Base-by-base conservation (phyloP, 2,113 vertebrate species). In the Oncorhynchus nerka region DNA sequence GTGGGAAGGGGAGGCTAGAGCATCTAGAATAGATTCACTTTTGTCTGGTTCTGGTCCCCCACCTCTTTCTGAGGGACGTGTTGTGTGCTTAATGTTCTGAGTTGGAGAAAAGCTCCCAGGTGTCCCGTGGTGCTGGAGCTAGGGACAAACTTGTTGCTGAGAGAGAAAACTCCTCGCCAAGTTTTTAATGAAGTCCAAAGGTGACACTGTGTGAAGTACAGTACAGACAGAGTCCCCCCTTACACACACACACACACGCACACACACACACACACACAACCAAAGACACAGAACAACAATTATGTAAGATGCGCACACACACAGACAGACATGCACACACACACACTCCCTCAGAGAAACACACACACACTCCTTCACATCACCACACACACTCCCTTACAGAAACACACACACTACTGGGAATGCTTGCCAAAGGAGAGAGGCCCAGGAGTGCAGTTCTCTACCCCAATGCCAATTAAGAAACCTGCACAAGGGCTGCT, bases 111-210 rank as follows among this genome's bases (percentile, higher is more conserved):
- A 55, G 49, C 81, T 83, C 79, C 77, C 70, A 30, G 62, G 81
- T 84, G 83, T 80, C 75, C 79, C 79, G 51, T 70, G 71, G 15
- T 79, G 83, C 71, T n/a, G 65, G 68, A 79, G 80, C 80, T 85
- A 75, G 69, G 22, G 65, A 45, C n/a, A 62, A 61, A 61, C 45
- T 69, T 77, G 74, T 79, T 82, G 74, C 76, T 66, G 68, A 68
- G 77, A 26, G 70, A 49, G 74, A 78, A 70, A 74, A 48, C 82
- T 70, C 76, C 75, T 20, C 55, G 57, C 76, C 48, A 74, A 68
- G 66, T 71, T 80, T 85, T 85, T 77, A 86, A 87, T 85, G 66
- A 81, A 83, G 81, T 89, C 80, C 73, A 79, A 78, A 81, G 85
- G 78, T 82, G 74, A 86, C 71, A 55, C 57, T 59, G 65, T 55